Base-by-base conservation (phyloP, 1,140 invertebrate genomes). In the Sarcophaga bullata region DNA sequence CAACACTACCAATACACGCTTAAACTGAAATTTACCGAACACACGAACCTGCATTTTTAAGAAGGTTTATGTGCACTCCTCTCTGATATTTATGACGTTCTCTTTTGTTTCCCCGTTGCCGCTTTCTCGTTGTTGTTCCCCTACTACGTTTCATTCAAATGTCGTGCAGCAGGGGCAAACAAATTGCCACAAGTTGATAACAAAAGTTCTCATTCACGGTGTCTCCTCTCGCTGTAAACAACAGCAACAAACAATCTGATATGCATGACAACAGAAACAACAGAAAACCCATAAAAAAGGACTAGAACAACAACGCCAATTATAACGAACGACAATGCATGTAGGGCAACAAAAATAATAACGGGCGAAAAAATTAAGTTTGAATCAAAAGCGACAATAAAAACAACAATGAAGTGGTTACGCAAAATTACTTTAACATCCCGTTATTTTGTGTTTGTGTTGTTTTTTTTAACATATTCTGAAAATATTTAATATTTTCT, bases 131-230 rank as follows among this genome's bases (percentile, higher is more conserved):
- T 37, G 25, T 37, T 37, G 25, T 37, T 4, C 25, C 25, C 25
- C 25, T 37, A 37, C 25, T 37, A 37, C 4, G 1, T 4, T 37
- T 37, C 25, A 37, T 37, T 37, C 4, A 37, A 37, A 37, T 37
- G 4, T 37, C 25, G 25, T 37, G 13, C 7, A 58, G 4, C 25
- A 37, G 15, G 13, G n/a, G 15, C 15, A 58, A 58, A 58, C 54
- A 58, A 58, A 58, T 58, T 58, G 54, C 54, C 15, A n/a, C 13
- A 58, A 58, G 54, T 58, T 58, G 54, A 58, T 58, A 58, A 58
- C 54, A 58, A 58, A 54, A 54, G 15, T 9, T 54, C 52, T 54
- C 25, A 58, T 58, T 58, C 54, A 58, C 54, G 54, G 54, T 58
- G 54, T 58, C 54, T 37, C 25, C 25, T 37, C 25, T 58, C 13